A percentile compares a stretch with the other conserved stretches of the same genome.
These are phyloP conservation scores for Scarus forsteni DNA, from an alignment of 2,797 vertebrate species.

Conservation along the genomic window DNA sequence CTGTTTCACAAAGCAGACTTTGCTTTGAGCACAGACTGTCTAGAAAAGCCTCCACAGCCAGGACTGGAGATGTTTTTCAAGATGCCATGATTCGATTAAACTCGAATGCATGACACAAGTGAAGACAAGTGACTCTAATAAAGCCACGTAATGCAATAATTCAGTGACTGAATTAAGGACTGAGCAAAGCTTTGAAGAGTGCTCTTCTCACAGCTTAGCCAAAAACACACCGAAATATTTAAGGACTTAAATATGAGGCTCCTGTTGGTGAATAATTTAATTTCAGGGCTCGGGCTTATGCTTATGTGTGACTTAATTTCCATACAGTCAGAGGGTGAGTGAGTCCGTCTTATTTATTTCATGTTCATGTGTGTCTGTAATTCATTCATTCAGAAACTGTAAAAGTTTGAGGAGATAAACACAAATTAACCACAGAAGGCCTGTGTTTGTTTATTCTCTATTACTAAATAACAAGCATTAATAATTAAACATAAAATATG, in stretches of 20 bases:
- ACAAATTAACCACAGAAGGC: neutral
- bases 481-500: too few species aligned
- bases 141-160: slow-evolving; percentile 74
- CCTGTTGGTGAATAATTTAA: slow-evolving; percentile 53
- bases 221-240: slow-evolving; percentile 20
- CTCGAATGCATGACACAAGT: slow-evolving; percentile 68
- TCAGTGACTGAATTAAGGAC: slow-evolving; percentile 67
- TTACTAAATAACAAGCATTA: too few species aligned
- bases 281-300: slow-evolving; percentile 16
- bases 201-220: slow-evolving; percentile 39
- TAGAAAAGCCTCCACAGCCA: slow-evolving; percentile 42
- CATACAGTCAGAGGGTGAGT: slow-evolving; percentile 1
- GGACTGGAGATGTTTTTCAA: slow-evolving; percentile 57
- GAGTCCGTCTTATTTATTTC: neutral
- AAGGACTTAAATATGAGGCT: slow-evolving; percentile 36
- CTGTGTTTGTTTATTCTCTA: neutral
- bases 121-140: slow-evolving; percentile 80
- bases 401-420: neutral
- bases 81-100: slow-evolving; percentile 62
- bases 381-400: neutral
- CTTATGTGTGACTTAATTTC: slow-evolving; percentile 11
- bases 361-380: neutral
- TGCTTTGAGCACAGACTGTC: slow-evolving; percentile 22
- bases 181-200: slow-evolving; percentile 39
- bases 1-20: slow-evolving; percentile 38